phyloP scores from a whole-genome alignment of 2,797 vertebrate species.

The Miichthys miiuy region DNA sequence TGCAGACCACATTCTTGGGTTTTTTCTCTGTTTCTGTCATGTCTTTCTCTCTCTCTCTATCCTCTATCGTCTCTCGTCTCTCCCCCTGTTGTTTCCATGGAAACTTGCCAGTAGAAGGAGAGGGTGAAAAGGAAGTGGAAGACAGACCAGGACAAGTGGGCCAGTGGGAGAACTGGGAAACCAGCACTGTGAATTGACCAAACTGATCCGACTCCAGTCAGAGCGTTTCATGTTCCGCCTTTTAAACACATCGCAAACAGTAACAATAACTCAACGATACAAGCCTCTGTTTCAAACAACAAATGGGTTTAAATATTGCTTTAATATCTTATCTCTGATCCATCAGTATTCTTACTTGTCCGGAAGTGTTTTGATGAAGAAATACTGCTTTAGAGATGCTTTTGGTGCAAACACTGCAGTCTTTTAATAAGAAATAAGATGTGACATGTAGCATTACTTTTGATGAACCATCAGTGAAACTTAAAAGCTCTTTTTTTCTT shows the following conservation, averaged over 20 bases:
- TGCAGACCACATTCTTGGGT: constrained; percentile 73
- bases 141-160: constrained; percentile 75
- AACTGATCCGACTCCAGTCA: constrained; percentile 41
- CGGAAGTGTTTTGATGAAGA: not conserved
- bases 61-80: constrained; percentile 27
- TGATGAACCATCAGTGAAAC: constrained; percentile 30
- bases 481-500: constrained; percentile 37
- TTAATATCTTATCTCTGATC: constrained; percentile 17
- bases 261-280: not conserved
- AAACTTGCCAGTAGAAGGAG: constrained; percentile 83
- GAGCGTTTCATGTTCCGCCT: constrained; percentile 28
- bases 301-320: not conserved
- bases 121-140: constrained; percentile 72
- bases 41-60: constrained; percentile 24
- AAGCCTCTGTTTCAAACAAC: not conserved
- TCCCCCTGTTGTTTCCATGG: constrained; percentile 87
- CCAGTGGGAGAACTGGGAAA: constrained; percentile 76
- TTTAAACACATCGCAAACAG: constrained; percentile 6
- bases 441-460: constrained; percentile 41
- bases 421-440: constrained; percentile 41
- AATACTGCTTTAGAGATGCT: not conserved
- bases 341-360: constrained; percentile 10
- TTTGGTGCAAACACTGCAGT: constrained; percentile 8
- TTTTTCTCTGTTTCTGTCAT: constrained; percentile 51
- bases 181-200: constrained; percentile 57